These are phyloP conservation scores for Rotaria socialis DNA, from an alignment of 2,888 invertebrate genomes.

Conservation along the genomic window DNA sequence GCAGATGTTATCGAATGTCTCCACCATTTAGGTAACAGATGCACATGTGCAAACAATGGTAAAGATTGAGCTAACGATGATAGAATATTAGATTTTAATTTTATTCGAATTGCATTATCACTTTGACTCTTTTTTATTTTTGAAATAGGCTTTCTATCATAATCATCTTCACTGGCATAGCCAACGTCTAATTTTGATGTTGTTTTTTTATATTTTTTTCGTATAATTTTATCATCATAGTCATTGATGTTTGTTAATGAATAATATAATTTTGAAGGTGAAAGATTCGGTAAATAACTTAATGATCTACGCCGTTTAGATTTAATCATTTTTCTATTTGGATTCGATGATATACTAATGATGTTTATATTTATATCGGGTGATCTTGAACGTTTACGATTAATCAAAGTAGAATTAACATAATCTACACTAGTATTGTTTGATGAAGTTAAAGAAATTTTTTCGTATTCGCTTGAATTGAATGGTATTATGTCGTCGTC, in stretches of 20 bases:
- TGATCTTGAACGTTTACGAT: slow-evolving; percentile 16
- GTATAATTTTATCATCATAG: not conserved
- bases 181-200: slow-evolving; percentile 34
- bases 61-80: not conserved
- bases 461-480: slow-evolving; percentile 26
- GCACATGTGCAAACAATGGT: not conserved
- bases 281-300: not conserved
- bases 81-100: not conserved
- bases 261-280: slow-evolving; percentile 8
- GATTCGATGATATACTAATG: not conserved
- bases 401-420: not conserved
- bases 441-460: not conserved
- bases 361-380: not conserved
- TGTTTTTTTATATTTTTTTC: not conserved
- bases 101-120: not conserved
- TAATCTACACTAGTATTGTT: not conserved
- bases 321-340: not conserved
- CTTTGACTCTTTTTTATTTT: not conserved
- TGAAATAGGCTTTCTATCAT: not conserved
- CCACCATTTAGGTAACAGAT: not conserved
- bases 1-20: not conserved
- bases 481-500: slow-evolving; percentile 28
- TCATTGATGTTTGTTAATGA: slow-evolving; percentile 24
- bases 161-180: slow-evolving; percentile 35
- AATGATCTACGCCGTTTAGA: not conserved